Evolutionary conservation across 1,140 invertebrate species (phyloP).

Genomic region (Pogonus chalceus): DNA sequence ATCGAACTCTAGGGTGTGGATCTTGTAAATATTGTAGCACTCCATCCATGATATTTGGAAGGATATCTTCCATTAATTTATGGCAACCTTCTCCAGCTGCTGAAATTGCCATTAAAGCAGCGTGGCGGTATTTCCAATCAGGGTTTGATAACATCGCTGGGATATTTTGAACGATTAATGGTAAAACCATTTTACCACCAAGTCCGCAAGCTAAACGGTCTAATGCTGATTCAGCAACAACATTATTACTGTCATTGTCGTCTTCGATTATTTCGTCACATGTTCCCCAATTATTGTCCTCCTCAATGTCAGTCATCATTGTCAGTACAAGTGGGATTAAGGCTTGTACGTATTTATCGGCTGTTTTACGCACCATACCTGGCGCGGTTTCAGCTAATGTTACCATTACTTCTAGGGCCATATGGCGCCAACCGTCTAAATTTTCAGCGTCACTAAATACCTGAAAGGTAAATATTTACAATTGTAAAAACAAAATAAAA

Average conservation of each 20-base stretch:
- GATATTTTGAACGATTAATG: constrained; percentile 75
- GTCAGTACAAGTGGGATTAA: constrained; percentile 75
- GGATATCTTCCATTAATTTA: constrained; percentile 92
- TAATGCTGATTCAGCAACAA: constrained; percentile 91
- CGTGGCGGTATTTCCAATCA: constrained; percentile 82
- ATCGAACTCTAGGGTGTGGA: constrained; percentile 83
- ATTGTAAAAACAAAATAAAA: constrained; percentile 9
- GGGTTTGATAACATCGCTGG: constrained; percentile 77
- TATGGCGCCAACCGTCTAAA: constrained; percentile 78
- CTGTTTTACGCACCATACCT: constrained; percentile 88
- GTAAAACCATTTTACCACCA: constrained; percentile 90
- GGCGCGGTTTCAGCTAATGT: constrained; percentile 91
- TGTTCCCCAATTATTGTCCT: constrained; percentile 77
- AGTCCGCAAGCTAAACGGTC: constrained; percentile 93
- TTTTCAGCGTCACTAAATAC: constrained; percentile 62
- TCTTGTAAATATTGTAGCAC: constrained; percentile 48
- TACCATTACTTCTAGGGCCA: constrained; percentile 88
- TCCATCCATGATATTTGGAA: constrained; percentile 82
- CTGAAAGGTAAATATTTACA: constrained; percentile 23
- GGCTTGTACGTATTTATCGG: constrained; percentile 64
- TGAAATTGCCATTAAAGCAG: constrained; percentile 96
- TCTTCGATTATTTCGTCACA: constrained; percentile 73
- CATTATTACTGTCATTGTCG: constrained; percentile 81
- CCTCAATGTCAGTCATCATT: constrained; percentile 97
- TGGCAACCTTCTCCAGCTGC: constrained; percentile 97